Percentiles rank a stretch among this genome's conserved stretches.
Conservation (phyloP, 2,888 invertebrate genomes). For the Crematogaster levior region DNA sequence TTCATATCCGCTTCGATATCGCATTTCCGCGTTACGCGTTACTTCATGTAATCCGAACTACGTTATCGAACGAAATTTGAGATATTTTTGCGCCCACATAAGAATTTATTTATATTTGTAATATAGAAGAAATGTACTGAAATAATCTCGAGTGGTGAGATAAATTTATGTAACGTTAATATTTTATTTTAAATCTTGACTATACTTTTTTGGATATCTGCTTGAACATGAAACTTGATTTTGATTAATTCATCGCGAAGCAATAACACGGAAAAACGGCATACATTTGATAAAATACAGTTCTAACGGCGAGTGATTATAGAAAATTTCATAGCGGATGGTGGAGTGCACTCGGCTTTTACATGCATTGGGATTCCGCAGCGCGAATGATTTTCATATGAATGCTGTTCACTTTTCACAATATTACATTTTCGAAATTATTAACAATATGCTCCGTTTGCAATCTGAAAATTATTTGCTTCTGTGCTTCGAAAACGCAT, state of each 20-base stretch:
- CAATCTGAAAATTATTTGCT: constrained; percentile 29
- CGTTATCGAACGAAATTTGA: constrained; percentile 4
- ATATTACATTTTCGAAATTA: constrained; percentile 44
- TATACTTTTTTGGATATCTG: neutral
- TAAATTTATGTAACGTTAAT: constrained; percentile 2
- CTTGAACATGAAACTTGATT: constrained; percentile 29
- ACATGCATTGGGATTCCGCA: constrained; percentile 58
- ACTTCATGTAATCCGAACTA: neutral
- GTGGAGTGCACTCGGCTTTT: constrained; percentile 68
- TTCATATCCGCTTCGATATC: constrained; percentile 24
- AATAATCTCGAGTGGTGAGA: neutral
- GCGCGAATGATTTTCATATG: constrained; percentile 54
- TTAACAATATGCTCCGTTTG: constrained; percentile 31
- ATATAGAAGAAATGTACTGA: neutral
- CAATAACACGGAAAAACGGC: constrained; percentile 31
- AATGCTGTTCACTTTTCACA: constrained; percentile 26
- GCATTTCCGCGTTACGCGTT: constrained; percentile 6
- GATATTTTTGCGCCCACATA: constrained; percentile 6
- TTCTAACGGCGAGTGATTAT: constrained; percentile 37
- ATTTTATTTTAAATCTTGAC: constrained; percentile 24
- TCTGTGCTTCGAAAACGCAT: constrained; percentile 1
- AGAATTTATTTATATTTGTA: constrained; percentile 35
- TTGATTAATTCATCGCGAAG: constrained; percentile 32
- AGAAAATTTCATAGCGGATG: constrained; percentile 67
- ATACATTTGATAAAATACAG: constrained; percentile 24